A percentile compares a stretch with the other conserved stretches of the same genome.
Evolutionary conservation across 64 coral and sea anemone species (phyloP).

Genomic region (Cladopsammia gracilis): DNA sequence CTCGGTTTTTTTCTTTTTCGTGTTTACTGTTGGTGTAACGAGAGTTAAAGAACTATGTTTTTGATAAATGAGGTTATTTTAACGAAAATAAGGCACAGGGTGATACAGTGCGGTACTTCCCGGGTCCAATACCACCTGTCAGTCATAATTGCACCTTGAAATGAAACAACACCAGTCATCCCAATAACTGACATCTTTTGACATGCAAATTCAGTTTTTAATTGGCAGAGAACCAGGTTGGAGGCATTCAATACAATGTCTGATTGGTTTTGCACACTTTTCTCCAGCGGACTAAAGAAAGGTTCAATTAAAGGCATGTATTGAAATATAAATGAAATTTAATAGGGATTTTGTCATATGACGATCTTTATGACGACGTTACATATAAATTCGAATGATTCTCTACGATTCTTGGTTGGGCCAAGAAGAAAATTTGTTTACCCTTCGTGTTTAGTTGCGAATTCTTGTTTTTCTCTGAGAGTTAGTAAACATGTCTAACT

Average conservation of each 20-base stretch:
- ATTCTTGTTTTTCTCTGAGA: not conserved
- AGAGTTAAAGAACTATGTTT: not conserved
- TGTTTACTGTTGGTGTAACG: not conserved
- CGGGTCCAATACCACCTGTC: constrained; percentile 12
- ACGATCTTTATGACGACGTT: not conserved
- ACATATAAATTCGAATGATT: not conserved
- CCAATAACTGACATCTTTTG: constrained; percentile 61
- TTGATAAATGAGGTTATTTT: constrained; percentile 3
- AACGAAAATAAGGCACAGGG: constrained; percentile 25
- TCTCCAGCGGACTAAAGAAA: not conserved
- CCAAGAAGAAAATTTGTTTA: not conserved
- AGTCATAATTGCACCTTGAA: not conserved
- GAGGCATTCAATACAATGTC: not conserved
- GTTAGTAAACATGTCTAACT: constrained; percentile 20
- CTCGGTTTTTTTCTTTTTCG: not conserved
- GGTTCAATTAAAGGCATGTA: constrained; percentile 38
- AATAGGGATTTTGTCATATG: not conserved
- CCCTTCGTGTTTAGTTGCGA: not conserved
- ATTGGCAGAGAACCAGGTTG: constrained; percentile 67
- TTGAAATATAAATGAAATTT: constrained; percentile 29
- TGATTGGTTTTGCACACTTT: constrained; percentile 51
- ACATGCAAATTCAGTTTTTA: constrained; percentile 60
- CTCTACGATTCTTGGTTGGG: not conserved
- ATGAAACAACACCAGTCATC: not conserved
- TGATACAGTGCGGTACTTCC: constrained; percentile 15